Base-by-base conservation (phyloP, 1,140 invertebrate species). In the Leptopilina boulardi region DNA sequence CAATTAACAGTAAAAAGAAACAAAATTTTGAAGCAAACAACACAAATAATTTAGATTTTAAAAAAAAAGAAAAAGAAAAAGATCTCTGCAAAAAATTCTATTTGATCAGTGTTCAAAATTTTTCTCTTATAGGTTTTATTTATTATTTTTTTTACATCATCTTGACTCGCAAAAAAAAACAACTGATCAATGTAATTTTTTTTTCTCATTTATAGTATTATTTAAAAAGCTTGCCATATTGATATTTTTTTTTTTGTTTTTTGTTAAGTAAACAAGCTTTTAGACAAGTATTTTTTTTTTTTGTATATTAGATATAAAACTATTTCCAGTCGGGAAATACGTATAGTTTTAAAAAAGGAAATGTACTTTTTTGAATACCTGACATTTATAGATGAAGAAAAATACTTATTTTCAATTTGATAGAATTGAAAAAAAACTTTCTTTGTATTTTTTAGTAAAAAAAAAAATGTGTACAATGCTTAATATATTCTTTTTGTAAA, bases 191-290 rank as follows among this genome's bases (percentile, higher is more conserved):
- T 30, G 13, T 34, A 26, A n/a, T 66, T 66, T 30, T n/a, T 66
- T n/a, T 11, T n/a, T n/a, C n/a, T 15, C 11, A 30, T 8, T 59
- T 23, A n/a, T n/a, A 59, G 13, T 66, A 54, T 54, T 54, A 54
- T 54, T n/a, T 51, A 66, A 66, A 23, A 66, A 66, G 26, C 59
- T 66, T 66, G 59, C 59, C 59, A 66, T 30, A 66, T 66, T 66
- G 59, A 66, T 30, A 66, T 30, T 30, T 18, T 51, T 18, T 38
- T 34, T 34, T 34, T 34, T 34, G 30, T 34, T 34, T 34, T 34
- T 34, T 34, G 30, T 34, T 47, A n/a, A 47, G 44, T 47, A n/a
- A 47, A 18, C 47, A 51, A 51, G 26, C 59, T 59, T 59, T 13
- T 2, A 11, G 5, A 66, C 3, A n/a, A 66, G 59, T 66, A 59